A percentile compares a stretch with the other conserved stretches of the same genome.
phyloP scores from a whole-genome alignment of 2,797 vertebrate genomes.

The Neopelma chrysocephalum region DNA sequence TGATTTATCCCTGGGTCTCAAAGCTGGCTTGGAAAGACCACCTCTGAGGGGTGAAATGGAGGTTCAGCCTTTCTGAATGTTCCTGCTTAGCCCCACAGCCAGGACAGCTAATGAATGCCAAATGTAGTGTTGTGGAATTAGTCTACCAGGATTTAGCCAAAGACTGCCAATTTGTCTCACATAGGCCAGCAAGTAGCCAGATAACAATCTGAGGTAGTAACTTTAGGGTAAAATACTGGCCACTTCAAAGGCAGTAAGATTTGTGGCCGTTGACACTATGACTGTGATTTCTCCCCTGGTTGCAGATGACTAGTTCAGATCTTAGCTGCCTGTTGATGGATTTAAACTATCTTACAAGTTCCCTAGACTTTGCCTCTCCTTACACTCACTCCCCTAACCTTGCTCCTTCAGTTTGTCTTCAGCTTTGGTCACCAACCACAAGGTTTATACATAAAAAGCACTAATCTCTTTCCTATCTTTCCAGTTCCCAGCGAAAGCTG shows the following conservation, averaged over 20 bases:
- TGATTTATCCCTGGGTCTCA: slow-evolving; percentile 33
- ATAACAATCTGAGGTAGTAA: slow-evolving; percentile 63
- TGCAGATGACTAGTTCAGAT: slow-evolving; percentile 57
- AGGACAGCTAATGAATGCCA: slow-evolving; percentile 66
- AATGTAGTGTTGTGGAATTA: slow-evolving; percentile 66
- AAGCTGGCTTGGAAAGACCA: slow-evolving; percentile 41
- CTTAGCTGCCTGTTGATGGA: slow-evolving; percentile 51
- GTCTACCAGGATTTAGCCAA: slow-evolving; percentile 49
- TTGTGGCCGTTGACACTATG: slow-evolving; percentile 52
- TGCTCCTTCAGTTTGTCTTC: slow-evolving; percentile 18
- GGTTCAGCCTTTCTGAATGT: slow-evolving; percentile 27
- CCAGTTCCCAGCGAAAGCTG: slow-evolving; percentile 42
- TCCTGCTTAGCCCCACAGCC: slow-evolving; percentile 39
- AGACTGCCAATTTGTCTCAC: slow-evolving; percentile 64
- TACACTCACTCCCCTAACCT: not conserved
- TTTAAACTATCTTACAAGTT: slow-evolving; percentile 1
- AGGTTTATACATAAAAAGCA: slow-evolving; percentile 18
- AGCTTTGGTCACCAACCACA: slow-evolving; percentile 23
- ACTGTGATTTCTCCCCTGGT: slow-evolving; percentile 45
- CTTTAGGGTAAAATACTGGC: slow-evolving; percentile 53
- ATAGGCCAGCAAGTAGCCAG: slow-evolving; percentile 42
- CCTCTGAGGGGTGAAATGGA: slow-evolving; percentile 58
- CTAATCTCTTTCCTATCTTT: slow-evolving; percentile 55
- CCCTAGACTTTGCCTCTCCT: slow-evolving; percentile 5
- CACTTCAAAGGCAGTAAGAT: slow-evolving; percentile 56